A percentile compares a stretch with the other conserved stretches of the same genome.
Conservation (phyloP, 2,888 invertebrate species). For the Pimpla rufipes region DNA sequence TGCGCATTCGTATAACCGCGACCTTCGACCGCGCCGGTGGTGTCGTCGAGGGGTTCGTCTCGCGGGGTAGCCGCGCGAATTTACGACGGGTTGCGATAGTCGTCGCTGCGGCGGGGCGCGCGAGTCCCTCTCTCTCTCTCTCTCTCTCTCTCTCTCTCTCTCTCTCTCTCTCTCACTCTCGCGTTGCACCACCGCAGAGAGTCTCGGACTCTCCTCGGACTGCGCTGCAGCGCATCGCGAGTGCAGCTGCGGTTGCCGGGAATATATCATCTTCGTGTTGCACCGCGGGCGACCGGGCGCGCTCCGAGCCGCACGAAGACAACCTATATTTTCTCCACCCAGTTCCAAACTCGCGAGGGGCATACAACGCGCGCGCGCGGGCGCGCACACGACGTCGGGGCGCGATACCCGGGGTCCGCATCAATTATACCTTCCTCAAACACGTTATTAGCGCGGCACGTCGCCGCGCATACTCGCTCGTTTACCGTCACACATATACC, state of each 20-base stretch:
- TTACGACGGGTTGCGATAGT: conserved; percentile 46
- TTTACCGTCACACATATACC: conserved; percentile 57
- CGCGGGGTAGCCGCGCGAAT: no score
- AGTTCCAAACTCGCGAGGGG: conserved; percentile 80
- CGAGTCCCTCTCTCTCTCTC: no score
- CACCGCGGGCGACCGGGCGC: conserved; percentile 84
- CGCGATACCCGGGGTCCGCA: conserved; percentile 79
- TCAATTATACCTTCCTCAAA: conserved; percentile 84
- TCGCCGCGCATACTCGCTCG: conserved; percentile 69
- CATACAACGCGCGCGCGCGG: neutral
- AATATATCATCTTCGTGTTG: conserved; percentile 85
- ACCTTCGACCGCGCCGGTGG: no score
- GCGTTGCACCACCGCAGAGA: conserved; percentile 12
- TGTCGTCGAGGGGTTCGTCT: no score
- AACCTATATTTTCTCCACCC: conserved; percentile 85
- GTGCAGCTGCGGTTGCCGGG: conserved; percentile 83
- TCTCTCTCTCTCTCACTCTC: no score
- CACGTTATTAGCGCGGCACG: conserved; percentile 81
- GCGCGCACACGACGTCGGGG: conserved; percentile 56
- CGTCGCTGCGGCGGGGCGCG: no score
- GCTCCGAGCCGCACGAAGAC: conserved; percentile 80
- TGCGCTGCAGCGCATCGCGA: conserved; percentile 12
- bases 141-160: no score
- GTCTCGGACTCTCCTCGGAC: conserved; percentile 26
- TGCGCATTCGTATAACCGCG: no score